Evolutionary conservation across 2,113 vertebrate species (phyloP).

Genomic region (Psettodes erumei): DNA sequence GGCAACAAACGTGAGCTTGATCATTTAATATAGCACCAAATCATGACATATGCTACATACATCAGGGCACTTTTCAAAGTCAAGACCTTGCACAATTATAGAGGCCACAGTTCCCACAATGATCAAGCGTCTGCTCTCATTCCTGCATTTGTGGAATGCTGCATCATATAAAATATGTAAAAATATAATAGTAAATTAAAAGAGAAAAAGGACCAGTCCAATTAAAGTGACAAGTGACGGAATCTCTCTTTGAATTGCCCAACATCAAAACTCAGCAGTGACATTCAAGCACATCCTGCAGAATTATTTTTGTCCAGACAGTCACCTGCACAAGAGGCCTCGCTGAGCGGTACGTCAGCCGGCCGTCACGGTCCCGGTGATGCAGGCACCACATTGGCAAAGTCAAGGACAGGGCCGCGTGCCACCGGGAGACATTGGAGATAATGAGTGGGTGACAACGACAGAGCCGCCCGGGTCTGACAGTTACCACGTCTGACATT

Average conservation of each 20-base stretch:
- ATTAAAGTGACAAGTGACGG: background rate
- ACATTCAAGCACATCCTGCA: background rate
- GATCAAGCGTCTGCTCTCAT: no score
- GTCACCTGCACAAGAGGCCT: background rate
- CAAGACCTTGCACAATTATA: no score
- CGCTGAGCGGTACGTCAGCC: background rate
- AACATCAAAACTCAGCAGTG: background rate
- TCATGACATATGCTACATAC: no score
- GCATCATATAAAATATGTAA: no score
- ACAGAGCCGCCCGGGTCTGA: slow-evolving; percentile 27
- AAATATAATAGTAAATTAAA: no score
- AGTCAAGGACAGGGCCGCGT: slow-evolving; percentile 9
- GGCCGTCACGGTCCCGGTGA: background rate
- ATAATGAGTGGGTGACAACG: slow-evolving; percentile 46
- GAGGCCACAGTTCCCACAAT: no score
- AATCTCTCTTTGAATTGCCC: background rate
- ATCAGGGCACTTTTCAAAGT: no score
- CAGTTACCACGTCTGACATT: slow-evolving; percentile 44
- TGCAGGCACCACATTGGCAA: background rate
- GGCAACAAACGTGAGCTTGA: no score
- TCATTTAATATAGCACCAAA: no score
- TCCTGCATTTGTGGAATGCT: no score
- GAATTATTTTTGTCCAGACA: background rate
- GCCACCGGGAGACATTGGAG: slow-evolving; percentile 25
- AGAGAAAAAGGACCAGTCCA: background rate